phyloP scores from a whole-genome alignment of 2,888 invertebrate genomes.

The Drosophila pseudotalamancana region DNA sequence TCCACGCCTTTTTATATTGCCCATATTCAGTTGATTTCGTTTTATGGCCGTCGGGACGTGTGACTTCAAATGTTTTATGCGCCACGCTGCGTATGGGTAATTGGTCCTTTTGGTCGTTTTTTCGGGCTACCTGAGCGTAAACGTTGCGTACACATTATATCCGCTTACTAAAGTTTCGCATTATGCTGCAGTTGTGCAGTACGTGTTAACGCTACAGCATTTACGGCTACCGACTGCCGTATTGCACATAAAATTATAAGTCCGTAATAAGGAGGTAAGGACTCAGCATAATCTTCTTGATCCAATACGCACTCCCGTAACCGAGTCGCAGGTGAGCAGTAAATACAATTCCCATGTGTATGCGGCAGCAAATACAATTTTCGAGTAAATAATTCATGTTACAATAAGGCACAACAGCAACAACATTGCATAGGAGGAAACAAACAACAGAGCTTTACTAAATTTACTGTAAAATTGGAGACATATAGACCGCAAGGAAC shows the following conservation, averaged over 20 bases:
- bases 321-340: constrained; percentile 1
- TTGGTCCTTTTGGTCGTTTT: constrained; percentile 27
- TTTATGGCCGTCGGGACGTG: constrained; percentile 39
- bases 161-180: background rate
- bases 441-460: constrained; percentile 27
- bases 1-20: constrained; percentile 48
- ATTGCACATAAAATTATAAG: background rate
- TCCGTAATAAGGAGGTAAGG: background rate
- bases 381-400: constrained; percentile 62
- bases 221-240: background rate
- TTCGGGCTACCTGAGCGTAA: constrained; percentile 6
- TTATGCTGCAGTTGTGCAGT: constrained; percentile 9
- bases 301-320: constrained; percentile 13
- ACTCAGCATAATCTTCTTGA: constrained; percentile 9
- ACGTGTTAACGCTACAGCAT: constrained; percentile 28
- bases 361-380: constrained; percentile 43
- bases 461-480: constrained; percentile 68
- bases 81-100: constrained; percentile 60
- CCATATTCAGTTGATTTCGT: constrained; percentile 56
- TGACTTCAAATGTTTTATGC: constrained; percentile 42
- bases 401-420: constrained; percentile 43
- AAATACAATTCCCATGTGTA: constrained; percentile 27
- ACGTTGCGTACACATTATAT: constrained; percentile 8
- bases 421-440: constrained; percentile 1
- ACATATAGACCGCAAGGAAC: constrained; percentile 45